Base-by-base conservation (phyloP, 2,888 invertebrate species). In the Falcaria lacertinaria region DNA sequence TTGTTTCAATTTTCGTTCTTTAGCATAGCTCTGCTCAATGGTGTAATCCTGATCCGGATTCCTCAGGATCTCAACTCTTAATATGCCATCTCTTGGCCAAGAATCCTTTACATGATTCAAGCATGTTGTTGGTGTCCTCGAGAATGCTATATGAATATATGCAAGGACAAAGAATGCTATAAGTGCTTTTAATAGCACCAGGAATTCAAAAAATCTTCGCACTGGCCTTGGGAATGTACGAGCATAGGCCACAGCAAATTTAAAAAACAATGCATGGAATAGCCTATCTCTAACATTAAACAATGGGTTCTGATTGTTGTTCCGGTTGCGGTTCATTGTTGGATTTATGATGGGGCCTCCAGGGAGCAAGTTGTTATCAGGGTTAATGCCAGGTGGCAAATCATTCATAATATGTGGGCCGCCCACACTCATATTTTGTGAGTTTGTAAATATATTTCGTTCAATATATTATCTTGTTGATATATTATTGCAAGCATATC, bases 61-160 rank as follows among this genome's bases (percentile, higher is more conserved):
- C 54, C 92, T 87, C 42, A 95, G 81, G 61, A 98, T 96, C 86
- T 98, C 98, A 11, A 98, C 97, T 50, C 98, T 90, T 14, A 99
- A 89, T 56, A 99, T 97, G 3, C 99, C 99, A 80, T 98, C 96
- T 48, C 97, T 90, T 0, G 99, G 98, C 99, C 99, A 99, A 8
- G 94, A 93, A 55, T 94, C 92, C 70, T 94, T 93, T 25, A 98
- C 93, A 76, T 96, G 94, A 72, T 96, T 94, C 60, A 99, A 90
- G 78, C 99, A 99, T 61, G 97, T 97, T 42, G 97, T 96, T 5
- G 98, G 98, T 48, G 96, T 93, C 68, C 96, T 93, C 36, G 97
- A 96, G 82, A 98, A 98, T 50, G 96, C 95, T 74, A 97, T 93
- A 74, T 99, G 99, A 69, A 99, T 97, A 78, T 99, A 99, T 38